Conservation (phyloP, 2,113 vertebrate species). For the Larimichthys polyactis region DNA sequence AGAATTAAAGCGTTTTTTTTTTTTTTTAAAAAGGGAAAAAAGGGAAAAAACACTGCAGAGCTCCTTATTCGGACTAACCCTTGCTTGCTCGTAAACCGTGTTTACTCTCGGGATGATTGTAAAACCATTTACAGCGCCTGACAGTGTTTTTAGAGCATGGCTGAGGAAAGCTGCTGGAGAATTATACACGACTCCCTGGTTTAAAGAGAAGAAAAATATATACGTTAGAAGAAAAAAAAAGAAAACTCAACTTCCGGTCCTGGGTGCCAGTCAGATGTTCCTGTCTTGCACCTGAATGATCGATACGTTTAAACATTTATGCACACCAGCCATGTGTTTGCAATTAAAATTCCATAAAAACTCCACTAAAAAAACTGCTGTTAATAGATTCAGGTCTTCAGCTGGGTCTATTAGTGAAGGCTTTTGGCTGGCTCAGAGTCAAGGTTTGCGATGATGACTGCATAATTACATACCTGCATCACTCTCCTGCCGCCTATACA, state of each 20-base stretch:
- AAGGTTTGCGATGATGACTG: slow-evolving; percentile 59
- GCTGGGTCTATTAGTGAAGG: slow-evolving; percentile 45
- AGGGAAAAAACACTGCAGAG: slow-evolving; percentile 17
- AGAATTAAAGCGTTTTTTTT: slow-evolving; percentile 16
- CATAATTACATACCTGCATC: slow-evolving; percentile 62
- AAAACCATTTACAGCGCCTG: slow-evolving; percentile 67
- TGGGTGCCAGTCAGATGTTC: slow-evolving; percentile 23
- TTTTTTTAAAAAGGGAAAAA: slow-evolving; percentile 26
- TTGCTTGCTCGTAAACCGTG: slow-evolving; percentile 63
- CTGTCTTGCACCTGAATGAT: slow-evolving; percentile 42
- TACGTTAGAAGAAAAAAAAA: slow-evolving; percentile 9
- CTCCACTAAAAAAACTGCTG: slow-evolving; percentile 36
- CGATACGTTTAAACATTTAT: slow-evolving; percentile 76
- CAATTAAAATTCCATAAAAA: slow-evolving; percentile 77
- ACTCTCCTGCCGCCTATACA: slow-evolving; percentile 32
- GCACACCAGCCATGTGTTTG: slow-evolving; percentile 65
- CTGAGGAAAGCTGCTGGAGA: slow-evolving; percentile 24
- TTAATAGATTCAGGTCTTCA: slow-evolving; percentile 57
- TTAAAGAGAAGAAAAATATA: not conserved
- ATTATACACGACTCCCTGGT: slow-evolving; percentile 26
- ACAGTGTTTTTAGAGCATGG: slow-evolving; percentile 35
- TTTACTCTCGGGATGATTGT: slow-evolving; percentile 72
- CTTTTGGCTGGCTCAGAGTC: slow-evolving; percentile 55
- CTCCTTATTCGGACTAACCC: slow-evolving; percentile 59
- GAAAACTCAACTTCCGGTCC: slow-evolving; percentile 25